A percentile compares a stretch with the other conserved stretches of the same genome.
Evolutionary conservation across 2,888 invertebrate species (phyloP).

Genomic region (Lycia hirtaria): DNA sequence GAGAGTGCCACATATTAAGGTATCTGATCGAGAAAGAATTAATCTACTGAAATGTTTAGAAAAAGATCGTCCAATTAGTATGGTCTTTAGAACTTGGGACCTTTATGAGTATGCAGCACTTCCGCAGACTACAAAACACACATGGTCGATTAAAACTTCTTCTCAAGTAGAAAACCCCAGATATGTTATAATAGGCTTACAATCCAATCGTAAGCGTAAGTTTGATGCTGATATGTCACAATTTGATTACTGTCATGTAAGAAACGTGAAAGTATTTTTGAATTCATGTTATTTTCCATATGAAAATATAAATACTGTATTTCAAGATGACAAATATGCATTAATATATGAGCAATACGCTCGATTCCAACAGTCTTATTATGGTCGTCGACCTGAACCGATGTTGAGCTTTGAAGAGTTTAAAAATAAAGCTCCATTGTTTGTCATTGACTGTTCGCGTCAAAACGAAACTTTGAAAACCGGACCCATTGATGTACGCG

Average conservation of each 20-base stretch:
- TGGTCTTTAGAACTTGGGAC: constrained; percentile 46
- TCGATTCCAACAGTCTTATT: constrained; percentile 47
- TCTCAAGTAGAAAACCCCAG: constrained; percentile 57
- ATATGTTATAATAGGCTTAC: constrained; percentile 59
- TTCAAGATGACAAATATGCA: constrained; percentile 39
- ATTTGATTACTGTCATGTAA: constrained; percentile 31
- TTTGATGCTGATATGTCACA: constrained; percentile 35
- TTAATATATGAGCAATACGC: constrained; percentile 44
- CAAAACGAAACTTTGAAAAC: constrained; percentile 44
- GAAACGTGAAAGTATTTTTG: constrained; percentile 54
- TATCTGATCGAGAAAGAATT: constrained; percentile 30
- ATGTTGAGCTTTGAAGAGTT: constrained; percentile 35
- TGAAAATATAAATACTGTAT: constrained; percentile 42
- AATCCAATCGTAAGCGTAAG: constrained; percentile 56
- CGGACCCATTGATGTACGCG: constrained; percentile 43
- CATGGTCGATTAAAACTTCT: constrained; percentile 53
- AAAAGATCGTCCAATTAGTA: constrained; percentile 42
- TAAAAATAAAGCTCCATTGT: constrained; percentile 40
- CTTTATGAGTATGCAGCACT: constrained; percentile 58
- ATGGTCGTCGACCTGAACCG: constrained; percentile 35
- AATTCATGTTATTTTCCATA: constrained; percentile 48
- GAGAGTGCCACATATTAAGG: constrained; percentile 32
- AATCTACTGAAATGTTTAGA: constrained; percentile 26
- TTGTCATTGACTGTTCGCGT: constrained; percentile 44
- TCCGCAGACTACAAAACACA: constrained; percentile 49